phyloP scores from a whole-genome alignment of 1,140 invertebrate species.

The Aradophagus sp. region DNA sequence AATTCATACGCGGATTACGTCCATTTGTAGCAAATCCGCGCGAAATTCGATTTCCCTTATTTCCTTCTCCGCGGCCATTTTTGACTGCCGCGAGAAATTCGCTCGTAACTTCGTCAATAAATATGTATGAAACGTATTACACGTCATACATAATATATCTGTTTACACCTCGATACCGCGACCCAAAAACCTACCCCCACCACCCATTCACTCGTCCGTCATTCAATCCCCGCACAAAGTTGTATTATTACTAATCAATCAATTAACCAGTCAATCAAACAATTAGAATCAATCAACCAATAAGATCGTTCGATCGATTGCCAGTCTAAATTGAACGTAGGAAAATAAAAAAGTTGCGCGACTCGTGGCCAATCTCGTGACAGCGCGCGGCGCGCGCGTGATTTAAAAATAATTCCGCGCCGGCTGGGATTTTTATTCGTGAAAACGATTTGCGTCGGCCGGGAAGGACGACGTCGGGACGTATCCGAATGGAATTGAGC shows the following conservation, averaged over 20 bases:
- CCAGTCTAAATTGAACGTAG: too few species aligned
- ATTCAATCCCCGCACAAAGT: too few species aligned
- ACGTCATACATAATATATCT: slow-evolving; percentile 43
- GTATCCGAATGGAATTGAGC: slow-evolving; percentile 72
- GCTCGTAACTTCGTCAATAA: slow-evolving; percentile 42
- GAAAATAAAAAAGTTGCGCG: background rate
- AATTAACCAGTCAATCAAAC: too few species aligned
- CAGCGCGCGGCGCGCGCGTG: slow-evolving; percentile 53
- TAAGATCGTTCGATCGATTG: too few species aligned
- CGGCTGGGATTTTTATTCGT: slow-evolving; percentile 68
- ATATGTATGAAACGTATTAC: slow-evolving; percentile 44
- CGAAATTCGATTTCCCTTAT: slow-evolving; percentile 52
- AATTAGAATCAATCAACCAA: too few species aligned
- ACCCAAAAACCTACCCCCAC: too few species aligned
- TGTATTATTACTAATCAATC: too few species aligned
- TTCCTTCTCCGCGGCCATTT: slow-evolving; percentile 12
- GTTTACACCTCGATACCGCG: slow-evolving; percentile 19
- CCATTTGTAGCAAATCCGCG: slow-evolving; percentile 54
- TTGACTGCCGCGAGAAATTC: slow-evolving; percentile 29
- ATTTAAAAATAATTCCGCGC: slow-evolving; percentile 68
- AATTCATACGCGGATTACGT: slow-evolving; percentile 58
- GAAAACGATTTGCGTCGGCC: slow-evolving; percentile 68
- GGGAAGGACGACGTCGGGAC: slow-evolving; percentile 52
- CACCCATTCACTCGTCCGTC: too few species aligned
- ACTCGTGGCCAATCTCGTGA: slow-evolving; percentile 14